phyloP scores from a whole-genome alignment of 1,140 invertebrate genomes.

The Schlechtendalia chinensis region DNA sequence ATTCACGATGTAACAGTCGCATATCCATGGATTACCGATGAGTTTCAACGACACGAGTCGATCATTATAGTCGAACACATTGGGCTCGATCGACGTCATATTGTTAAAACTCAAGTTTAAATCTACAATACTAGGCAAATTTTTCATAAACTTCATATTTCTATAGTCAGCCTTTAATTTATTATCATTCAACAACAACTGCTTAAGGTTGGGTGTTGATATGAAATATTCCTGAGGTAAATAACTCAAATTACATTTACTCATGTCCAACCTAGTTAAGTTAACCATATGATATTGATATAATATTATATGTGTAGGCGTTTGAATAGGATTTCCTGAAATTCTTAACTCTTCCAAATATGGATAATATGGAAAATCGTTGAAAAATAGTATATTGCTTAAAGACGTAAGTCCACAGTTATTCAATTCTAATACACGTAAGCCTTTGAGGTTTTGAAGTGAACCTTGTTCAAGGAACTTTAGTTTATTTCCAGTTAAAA shows the following conservation, averaged over 20 bases:
- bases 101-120: constrained; percentile 68
- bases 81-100: constrained; percentile 61
- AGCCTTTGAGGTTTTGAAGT: constrained; percentile 66
- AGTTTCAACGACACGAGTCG: constrained; percentile 63
- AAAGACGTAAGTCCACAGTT: constrained; percentile 66
- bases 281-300: no score
- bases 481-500: constrained; percentile 68
- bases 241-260: no score
- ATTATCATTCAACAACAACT: constrained; percentile 65
- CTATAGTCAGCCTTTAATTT: constrained; percentile 57
- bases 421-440: constrained; percentile 68
- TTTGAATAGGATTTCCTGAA: constrained; percentile 68
- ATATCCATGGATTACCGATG: constrained; percentile 68
- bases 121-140: constrained; percentile 61
- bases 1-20: constrained; percentile 68
- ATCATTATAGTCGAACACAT: constrained; percentile 60
- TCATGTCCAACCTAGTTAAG: no score
- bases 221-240: no score
- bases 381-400: constrained; percentile 68
- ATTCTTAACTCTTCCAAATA: constrained; percentile 68
- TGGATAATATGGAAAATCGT: constrained; percentile 63
- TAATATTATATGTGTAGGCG: no score
- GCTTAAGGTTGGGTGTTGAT: constrained; percentile 32
- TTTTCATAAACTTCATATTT: constrained; percentile 61
- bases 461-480: constrained; percentile 66